These are phyloP conservation scores for Vannuccia rotundouncinata DNA, from an alignment of 2,888 invertebrate species.

Conservation along the genomic window DNA sequence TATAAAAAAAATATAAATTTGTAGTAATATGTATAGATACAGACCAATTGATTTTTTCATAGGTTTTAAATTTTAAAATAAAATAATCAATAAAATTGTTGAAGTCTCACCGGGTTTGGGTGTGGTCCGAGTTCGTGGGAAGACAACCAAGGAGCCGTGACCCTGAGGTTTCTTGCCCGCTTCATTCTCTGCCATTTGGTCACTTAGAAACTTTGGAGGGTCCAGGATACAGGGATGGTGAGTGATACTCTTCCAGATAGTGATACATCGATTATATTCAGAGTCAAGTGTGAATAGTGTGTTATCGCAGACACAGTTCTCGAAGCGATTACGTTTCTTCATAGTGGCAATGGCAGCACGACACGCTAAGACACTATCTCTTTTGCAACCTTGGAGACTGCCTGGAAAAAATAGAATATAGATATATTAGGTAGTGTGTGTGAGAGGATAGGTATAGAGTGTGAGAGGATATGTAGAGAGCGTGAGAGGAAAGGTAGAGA, in stretches of 20 bases:
- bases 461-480: no score
- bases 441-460: no score
- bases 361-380: not conserved
- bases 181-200: not conserved
- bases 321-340: not conserved
- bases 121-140: not conserved
- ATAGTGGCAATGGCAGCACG: not conserved
- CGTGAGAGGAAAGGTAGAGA: no score
- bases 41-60: no score
- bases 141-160: not conserved
- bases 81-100: no score
- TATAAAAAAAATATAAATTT: no score
- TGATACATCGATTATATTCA: not conserved
- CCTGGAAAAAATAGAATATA: no score
- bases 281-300: not conserved
- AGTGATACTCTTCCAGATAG: conserved; percentile 23
- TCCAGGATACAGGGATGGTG: conserved; percentile 14
- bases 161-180: not conserved
- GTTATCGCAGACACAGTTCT: conserved; percentile 6
- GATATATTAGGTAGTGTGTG: no score
- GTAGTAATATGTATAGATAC: no score
- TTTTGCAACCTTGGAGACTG: not conserved
- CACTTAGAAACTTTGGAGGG: not conserved
- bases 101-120: not conserved
- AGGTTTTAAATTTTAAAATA: no score